Evolutionary conservation across 2,888 invertebrate genomes (phyloP).

Genomic region (Nomada ferruginata): DNA sequence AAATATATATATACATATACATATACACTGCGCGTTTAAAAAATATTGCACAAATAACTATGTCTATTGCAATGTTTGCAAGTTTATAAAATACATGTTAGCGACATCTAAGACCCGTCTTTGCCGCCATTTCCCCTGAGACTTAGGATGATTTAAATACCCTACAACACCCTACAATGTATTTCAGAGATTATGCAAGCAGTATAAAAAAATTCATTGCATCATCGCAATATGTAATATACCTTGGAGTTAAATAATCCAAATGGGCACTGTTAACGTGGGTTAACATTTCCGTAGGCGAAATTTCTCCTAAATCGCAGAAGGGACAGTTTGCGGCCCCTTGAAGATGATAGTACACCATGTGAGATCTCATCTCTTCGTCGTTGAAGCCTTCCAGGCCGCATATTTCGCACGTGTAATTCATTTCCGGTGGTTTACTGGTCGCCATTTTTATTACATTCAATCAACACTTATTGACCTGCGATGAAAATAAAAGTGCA

Average conservation of each 20-base stretch:
- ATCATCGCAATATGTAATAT: neutral
- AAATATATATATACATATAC: neutral
- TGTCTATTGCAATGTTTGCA: neutral
- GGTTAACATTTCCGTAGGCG: conserved; percentile 90
- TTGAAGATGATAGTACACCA: conserved; percentile 91
- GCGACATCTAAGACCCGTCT: conserved; percentile 50
- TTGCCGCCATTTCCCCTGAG: conserved; percentile 45
- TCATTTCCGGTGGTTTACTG: conserved; percentile 86
- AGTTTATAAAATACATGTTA: conserved; percentile 18
- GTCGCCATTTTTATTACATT: conserved; percentile 81
- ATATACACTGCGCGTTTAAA: neutral
- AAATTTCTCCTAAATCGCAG: conserved; percentile 90
- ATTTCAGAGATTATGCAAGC: neutral
- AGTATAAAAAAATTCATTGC: neutral
- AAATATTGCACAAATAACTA: neutral
- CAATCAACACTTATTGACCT: conserved; percentile 46
- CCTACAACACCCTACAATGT: too few species aligned
- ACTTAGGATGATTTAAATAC: conserved; percentile 29
- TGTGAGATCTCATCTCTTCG: conserved; percentile 92
- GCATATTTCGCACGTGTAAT: conserved; percentile 92
- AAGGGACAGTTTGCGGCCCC: conserved; percentile 93
- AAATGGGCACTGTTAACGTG: conserved; percentile 94
- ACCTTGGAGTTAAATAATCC: conserved; percentile 90
- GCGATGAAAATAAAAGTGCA: conserved; percentile 28
- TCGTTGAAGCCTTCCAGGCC: conserved; percentile 92